phyloP scores from a whole-genome alignment of 2,888 invertebrate species.

The Idaea aversata region DNA sequence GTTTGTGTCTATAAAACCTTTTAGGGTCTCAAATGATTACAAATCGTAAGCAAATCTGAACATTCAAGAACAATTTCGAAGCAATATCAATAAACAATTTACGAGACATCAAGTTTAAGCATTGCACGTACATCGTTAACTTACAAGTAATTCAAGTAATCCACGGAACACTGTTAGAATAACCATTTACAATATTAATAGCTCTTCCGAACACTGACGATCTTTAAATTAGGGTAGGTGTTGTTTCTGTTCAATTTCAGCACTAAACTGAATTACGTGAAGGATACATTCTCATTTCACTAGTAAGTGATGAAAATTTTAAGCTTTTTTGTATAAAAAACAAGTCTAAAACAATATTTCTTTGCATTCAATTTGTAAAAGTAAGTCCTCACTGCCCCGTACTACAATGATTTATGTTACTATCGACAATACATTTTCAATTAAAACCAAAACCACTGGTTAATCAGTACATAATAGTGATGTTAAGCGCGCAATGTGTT shows the following conservation, averaged over 20 bases:
- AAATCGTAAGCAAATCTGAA: background rate
- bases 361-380: too few species aligned
- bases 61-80: background rate
- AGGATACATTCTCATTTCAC: too few species aligned
- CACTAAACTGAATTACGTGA: background rate
- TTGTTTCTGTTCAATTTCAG: background rate
- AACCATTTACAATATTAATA: background rate
- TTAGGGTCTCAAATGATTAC: background rate
- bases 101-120: background rate
- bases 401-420: too few species aligned
- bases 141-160: background rate
- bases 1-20: background rate
- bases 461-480: too few species aligned
- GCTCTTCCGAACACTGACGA: background rate
- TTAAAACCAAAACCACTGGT: too few species aligned
- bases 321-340: too few species aligned
- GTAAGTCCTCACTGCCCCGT: too few species aligned
- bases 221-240: background rate
- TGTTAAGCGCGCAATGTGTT: too few species aligned
- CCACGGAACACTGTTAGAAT: background rate
- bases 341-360: too few species aligned
- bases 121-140: background rate
- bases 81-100: conserved; percentile 1
- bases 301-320: too few species aligned
- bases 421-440: too few species aligned